Evolutionary conservation across 1,140 invertebrate species (phyloP).

Genomic region (Eciton burchellii): DNA sequence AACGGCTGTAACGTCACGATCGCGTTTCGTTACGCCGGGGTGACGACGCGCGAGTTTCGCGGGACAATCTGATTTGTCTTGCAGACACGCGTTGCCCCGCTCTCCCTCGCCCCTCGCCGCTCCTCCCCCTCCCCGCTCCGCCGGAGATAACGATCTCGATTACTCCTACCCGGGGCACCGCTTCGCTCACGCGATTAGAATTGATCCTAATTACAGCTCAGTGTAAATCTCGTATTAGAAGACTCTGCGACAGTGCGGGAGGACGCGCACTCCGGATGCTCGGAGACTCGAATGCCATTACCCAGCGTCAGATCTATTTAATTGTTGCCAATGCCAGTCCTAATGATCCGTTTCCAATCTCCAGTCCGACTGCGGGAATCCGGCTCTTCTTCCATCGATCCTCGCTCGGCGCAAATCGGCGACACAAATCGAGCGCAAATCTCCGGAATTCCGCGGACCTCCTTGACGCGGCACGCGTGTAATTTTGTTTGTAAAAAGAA

Average conservation of each 20-base stretch:
- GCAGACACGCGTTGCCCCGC: conserved; percentile 47
- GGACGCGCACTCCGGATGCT: conserved; percentile 50
- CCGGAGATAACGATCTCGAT: conserved; percentile 62
- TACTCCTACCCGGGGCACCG: conserved; percentile 42
- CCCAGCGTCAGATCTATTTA: conserved; percentile 70
- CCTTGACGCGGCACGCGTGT: neutral
- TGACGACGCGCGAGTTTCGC: conserved; percentile 36
- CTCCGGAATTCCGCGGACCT: neutral
- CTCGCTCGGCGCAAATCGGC: conserved; percentile 30
- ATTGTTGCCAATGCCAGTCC: conserved; percentile 66
- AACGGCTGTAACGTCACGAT: conserved; percentile 17
- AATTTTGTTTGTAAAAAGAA: conserved; percentile 2
- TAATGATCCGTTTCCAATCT: conserved; percentile 65
- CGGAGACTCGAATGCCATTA: conserved; percentile 58
- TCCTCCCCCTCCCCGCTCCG: too few relatives aligned
- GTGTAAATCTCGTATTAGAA: conserved; percentile 56
- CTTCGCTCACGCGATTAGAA: conserved; percentile 54
- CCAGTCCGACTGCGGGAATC: conserved; percentile 29
- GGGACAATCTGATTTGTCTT: conserved; percentile 56
- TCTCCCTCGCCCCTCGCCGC: too few relatives aligned
- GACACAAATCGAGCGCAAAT: conserved; percentile 25
- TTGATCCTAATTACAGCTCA: conserved; percentile 58
- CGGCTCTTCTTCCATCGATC: conserved; percentile 5
- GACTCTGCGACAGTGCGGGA: conserved; percentile 28
- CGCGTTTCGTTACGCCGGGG: conserved; percentile 41